Conservation (phyloP, 1,140 invertebrate species). For the Brachionus rubens region DNA sequence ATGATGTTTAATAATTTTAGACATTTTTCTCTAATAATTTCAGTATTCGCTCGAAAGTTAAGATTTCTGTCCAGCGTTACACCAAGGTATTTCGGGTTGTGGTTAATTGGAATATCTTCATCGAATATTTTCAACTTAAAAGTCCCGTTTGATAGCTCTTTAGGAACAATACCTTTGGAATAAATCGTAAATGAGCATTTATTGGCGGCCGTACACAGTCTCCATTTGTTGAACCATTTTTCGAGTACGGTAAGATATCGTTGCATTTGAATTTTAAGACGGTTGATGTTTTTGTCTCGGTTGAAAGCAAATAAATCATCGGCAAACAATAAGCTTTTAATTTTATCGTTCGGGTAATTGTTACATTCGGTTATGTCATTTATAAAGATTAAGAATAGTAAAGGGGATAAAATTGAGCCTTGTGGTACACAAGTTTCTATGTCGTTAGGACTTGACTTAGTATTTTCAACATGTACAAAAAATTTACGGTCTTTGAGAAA, state of each 20-base stretch:
- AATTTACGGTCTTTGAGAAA: not conserved
- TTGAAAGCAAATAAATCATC: conserved; percentile 18
- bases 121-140: conserved; percentile 18
- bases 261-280: not conserved
- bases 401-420: conserved; percentile 54
- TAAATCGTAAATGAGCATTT: conserved; percentile 30
- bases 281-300: conserved; percentile 14
- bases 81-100: not conserved
- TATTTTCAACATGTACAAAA: not conserved
- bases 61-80: not conserved
- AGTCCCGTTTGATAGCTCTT: not conserved
- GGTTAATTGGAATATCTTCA: conserved; percentile 1
- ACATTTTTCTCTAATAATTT: not conserved
- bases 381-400: conserved; percentile 3
- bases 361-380: conserved; percentile 17
- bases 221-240: conserved; percentile 23
- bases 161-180: not conserved
- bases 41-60: not conserved
- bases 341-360: not conserved
- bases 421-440: not conserved
- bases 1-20: not conserved
- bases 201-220: not conserved
- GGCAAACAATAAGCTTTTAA: not conserved
- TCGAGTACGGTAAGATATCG: not conserved
- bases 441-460: not conserved